These are phyloP conservation scores for Myotis vivesi DNA, from an alignment of 2,797 vertebrate species.

Conservation along the genomic window DNA sequence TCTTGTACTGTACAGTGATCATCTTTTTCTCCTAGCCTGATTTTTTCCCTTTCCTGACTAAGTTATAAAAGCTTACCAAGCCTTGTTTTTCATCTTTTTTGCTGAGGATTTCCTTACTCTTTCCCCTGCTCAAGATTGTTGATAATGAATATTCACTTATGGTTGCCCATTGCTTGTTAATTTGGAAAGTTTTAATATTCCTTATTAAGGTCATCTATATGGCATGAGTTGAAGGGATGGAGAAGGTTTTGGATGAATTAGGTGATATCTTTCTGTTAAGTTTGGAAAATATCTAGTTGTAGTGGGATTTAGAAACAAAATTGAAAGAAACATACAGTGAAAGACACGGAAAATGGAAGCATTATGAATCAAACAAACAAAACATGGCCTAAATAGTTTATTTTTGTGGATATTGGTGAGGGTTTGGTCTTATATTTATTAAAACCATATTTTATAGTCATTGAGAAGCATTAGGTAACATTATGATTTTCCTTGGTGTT, in stretches of 20 bases:
- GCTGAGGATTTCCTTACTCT: neutral
- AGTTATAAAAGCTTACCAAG: neutral
- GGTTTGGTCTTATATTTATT: neutral
- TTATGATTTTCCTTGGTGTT: conserved; percentile 5
- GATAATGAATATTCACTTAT: neutral
- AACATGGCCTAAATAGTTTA: neutral
- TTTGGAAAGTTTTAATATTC: neutral
- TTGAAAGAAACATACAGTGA: neutral
- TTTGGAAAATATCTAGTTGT: neutral
- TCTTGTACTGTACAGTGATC: neutral
- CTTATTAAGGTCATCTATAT: neutral
- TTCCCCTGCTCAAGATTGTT: neutral
- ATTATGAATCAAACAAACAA: neutral
- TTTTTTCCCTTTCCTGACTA: neutral
- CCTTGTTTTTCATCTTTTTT: neutral
- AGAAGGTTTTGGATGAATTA: neutral
- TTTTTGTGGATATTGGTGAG: conserved; percentile 13
- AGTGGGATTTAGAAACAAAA: neutral
- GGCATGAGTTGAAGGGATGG: neutral
- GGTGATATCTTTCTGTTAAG: neutral
- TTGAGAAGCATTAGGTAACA: neutral
- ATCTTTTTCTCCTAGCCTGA: neutral
- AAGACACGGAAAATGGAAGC: neutral
- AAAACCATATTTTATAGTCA: conserved; percentile 14
- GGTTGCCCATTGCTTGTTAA: neutral